Conservation (phyloP, 2,797 vertebrate genomes). For the Rhynchotus rufescens region DNA sequence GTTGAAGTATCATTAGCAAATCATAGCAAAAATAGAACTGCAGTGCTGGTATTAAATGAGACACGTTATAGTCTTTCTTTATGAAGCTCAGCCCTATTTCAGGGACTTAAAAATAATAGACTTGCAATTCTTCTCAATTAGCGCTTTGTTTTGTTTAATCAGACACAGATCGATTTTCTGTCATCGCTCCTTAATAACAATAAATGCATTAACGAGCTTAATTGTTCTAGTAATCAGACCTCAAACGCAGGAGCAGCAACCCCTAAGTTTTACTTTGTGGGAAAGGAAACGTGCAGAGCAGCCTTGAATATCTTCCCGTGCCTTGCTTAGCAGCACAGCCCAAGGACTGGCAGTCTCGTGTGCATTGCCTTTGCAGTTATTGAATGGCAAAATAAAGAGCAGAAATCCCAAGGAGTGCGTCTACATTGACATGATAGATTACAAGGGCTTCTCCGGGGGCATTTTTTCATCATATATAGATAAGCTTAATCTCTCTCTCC, state of each 20-base stretch:
- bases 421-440: slow-evolving; percentile 54
- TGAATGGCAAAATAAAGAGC: slow-evolving; percentile 64
- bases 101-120: background rate
- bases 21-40: background rate
- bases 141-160: slow-evolving; percentile 32
- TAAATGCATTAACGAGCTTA: slow-evolving; percentile 42
- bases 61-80: background rate
- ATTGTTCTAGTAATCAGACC: slow-evolving; percentile 38
- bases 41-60: slow-evolving; percentile 15
- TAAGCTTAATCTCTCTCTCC: slow-evolving; percentile 57
- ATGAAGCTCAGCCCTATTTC: background rate
- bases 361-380: slow-evolving; percentile 49
- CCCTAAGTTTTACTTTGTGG: slow-evolving; percentile 33
- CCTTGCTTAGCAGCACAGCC: slow-evolving; percentile 23
- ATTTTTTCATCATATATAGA: slow-evolving; percentile 72
- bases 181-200: slow-evolving; percentile 5
- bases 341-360: slow-evolving; percentile 24
- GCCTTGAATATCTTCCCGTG: slow-evolving; percentile 54
- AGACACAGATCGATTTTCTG: slow-evolving; percentile 25
- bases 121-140: slow-evolving; percentile 3
- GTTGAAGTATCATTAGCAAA: slow-evolving; percentile 11
- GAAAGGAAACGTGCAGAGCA: slow-evolving; percentile 24
- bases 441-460: slow-evolving; percentile 64
- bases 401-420: slow-evolving; percentile 69
- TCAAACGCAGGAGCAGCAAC: slow-evolving; percentile 32